Percentiles rank a stretch among this genome's conserved stretches.
Conservation (phyloP, 1,140 invertebrate genomes). For the Lethocerus indicus region DNA sequence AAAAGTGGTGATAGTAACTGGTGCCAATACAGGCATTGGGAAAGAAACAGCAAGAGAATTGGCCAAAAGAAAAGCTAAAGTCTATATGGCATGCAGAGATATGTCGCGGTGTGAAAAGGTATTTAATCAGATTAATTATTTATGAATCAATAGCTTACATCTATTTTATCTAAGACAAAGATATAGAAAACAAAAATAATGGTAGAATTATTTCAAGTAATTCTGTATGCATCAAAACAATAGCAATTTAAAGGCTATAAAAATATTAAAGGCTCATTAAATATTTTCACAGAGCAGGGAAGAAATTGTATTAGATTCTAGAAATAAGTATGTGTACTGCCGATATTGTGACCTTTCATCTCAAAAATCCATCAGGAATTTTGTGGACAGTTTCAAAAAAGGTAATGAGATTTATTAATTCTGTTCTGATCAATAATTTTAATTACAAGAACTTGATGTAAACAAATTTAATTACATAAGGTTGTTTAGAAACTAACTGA, state of each 20-base stretch:
- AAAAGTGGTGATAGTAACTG: conserved; percentile 42
- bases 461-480: too few species aligned
- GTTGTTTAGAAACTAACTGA: too few species aligned
- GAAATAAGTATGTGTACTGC: conserved; percentile 67
- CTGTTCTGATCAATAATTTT: conserved; percentile 39
- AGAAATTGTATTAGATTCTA: conserved; percentile 57
- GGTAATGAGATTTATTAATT: conserved; percentile 22
- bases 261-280: too few species aligned
- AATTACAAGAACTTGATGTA: too few species aligned
- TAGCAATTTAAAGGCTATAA: too few species aligned
- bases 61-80: conserved; percentile 36
- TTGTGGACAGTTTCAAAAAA: conserved; percentile 36
- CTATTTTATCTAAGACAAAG: not conserved
- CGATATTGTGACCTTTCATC: conserved; percentile 66
- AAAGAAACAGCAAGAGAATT: conserved; percentile 35
- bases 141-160: too few species aligned
- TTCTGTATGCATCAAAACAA: conserved; percentile 2
- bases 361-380: conserved; percentile 52
- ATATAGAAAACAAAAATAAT: conserved; percentile 6
- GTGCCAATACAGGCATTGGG: conserved; percentile 43
- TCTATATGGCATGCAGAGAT: conserved; percentile 58
- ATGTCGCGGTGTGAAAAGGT: conserved; percentile 25
- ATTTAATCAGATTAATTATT: conserved; percentile 37
- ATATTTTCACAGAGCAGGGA: conserved; percentile 47
- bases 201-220: conserved; percentile 2